Percentiles rank a stretch among this genome's conserved stretches.
phyloP scores from a whole-genome alignment of 1,140 invertebrate genomes.

The Pseudoatta argentina region DNA sequence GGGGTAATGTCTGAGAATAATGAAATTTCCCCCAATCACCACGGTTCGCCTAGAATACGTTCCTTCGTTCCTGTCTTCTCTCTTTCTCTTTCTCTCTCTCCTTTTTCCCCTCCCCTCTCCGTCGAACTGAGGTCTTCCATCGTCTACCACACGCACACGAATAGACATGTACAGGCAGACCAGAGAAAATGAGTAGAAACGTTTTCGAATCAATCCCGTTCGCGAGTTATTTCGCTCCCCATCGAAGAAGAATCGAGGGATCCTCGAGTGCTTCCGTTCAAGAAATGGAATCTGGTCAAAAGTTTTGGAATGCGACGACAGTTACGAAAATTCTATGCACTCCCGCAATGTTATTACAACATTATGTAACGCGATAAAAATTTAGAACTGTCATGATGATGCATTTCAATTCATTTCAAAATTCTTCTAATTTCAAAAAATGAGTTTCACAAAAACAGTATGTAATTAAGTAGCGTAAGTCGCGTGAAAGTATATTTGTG shows the following conservation, averaged over 20 bases:
- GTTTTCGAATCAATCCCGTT: constrained; percentile 73
- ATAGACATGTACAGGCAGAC: constrained; percentile 33
- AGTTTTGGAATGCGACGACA: constrained; percentile 13
- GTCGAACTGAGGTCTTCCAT: constrained; percentile 39
- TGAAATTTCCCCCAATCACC: constrained; percentile 85
- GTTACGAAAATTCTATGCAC: constrained; percentile 10
- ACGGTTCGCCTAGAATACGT: constrained; percentile 81
- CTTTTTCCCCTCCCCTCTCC: not conserved
- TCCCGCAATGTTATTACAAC: not conserved
- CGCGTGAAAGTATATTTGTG: not conserved
- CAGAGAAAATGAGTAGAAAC: constrained; percentile 57
- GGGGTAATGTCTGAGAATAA: constrained; percentile 85
- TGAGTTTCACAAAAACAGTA: not conserved
- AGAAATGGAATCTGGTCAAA: constrained; percentile 14
- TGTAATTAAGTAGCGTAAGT: not conserved
- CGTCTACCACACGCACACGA: constrained; percentile 39
- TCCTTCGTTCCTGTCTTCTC: constrained; percentile 61
- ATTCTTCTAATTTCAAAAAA: not conserved
- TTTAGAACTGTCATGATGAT: not conserved
- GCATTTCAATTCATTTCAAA: not conserved
- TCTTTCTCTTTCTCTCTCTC: constrained; percentile 35
- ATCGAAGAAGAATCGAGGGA: constrained; percentile 38
- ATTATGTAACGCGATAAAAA: not conserved
- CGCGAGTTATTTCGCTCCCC: constrained; percentile 59
- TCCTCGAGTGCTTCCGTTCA: constrained; percentile 16